Evolutionary conservation across 2,888 invertebrate species (phyloP).

Genomic region (Agriopis marginaria): DNA sequence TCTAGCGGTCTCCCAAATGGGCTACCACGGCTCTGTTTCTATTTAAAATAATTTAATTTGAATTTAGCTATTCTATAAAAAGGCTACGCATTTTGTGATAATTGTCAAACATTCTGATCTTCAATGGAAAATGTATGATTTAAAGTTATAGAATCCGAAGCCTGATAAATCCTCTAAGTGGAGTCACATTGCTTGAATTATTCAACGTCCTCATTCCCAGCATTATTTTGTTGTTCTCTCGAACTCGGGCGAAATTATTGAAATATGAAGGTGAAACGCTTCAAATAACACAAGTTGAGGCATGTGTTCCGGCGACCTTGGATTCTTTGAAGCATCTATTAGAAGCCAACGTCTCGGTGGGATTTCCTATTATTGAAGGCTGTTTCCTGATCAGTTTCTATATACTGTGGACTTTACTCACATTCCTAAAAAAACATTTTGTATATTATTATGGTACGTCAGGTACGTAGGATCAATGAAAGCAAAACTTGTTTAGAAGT

Average conservation of each 20-base stretch:
- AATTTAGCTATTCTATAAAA: neutral
- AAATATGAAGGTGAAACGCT: constrained; percentile 1
- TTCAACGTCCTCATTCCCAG: constrained; percentile 17
- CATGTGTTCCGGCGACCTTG: neutral
- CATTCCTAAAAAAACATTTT: neutral
- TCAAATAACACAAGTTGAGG: neutral
- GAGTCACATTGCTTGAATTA: constrained; percentile 19
- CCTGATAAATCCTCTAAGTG: constrained; percentile 9
- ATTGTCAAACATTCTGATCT: constrained; percentile 17
- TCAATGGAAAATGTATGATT: constrained; percentile 18
- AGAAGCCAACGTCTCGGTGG: neutral
- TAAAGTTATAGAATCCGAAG: constrained; percentile 9
- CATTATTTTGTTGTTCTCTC: constrained; percentile 17
- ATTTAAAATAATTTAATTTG: neutral
- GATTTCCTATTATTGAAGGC: neutral
- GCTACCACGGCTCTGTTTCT: too few relatives aligned
- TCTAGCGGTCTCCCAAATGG: too few relatives aligned
- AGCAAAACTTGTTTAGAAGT: too few relatives aligned
- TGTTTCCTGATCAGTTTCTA: neutral
- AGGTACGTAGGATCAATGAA: too few relatives aligned
- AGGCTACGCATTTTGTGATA: neutral
- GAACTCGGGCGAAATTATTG: neutral
- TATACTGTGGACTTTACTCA: neutral
- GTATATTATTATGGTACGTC: too few relatives aligned
- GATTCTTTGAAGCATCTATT: neutral